A percentile compares a stretch with the other conserved stretches of the same genome.
phyloP scores from a whole-genome alignment of 2,113 vertebrate genomes.

The Promerops cafer region DNA sequence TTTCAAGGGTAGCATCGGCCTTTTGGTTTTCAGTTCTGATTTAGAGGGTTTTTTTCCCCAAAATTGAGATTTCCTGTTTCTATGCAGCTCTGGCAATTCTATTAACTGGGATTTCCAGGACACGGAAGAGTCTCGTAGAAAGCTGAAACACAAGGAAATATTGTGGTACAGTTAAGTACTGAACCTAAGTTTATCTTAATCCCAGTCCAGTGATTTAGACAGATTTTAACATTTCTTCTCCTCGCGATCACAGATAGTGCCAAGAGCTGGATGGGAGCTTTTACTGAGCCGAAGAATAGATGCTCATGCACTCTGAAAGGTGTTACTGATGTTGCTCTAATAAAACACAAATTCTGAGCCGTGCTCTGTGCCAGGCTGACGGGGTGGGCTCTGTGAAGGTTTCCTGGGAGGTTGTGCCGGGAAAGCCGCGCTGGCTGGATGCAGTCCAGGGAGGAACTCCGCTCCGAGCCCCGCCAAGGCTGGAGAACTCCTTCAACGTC shows the following conservation, averaged over 20 bases:
- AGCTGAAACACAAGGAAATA: accelerated
- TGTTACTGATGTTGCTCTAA: background rate
- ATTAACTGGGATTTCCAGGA: background rate
- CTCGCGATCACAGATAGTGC: accelerated
- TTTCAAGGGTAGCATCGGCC: background rate
- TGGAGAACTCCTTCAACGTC: background rate
- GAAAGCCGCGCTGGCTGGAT: background rate
- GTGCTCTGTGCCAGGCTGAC: background rate
- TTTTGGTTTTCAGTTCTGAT: background rate
- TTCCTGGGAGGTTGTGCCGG: background rate
- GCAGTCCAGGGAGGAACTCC: background rate
- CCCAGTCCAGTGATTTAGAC: background rate
- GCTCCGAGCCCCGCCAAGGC: background rate
- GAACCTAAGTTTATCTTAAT: background rate
- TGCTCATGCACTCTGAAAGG: background rate
- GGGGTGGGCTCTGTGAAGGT: background rate
- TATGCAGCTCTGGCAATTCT: background rate
- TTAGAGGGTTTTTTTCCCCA: background rate
- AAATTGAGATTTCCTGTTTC: background rate
- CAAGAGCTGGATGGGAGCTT: background rate
- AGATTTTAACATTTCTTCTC: background rate
- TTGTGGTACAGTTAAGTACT: background rate
- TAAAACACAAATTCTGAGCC: background rate
- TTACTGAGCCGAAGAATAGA: background rate
- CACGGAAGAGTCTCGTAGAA: background rate